These are phyloP conservation scores for Oostethus manadensis DNA, from an alignment of 2,113 vertebrate species.

Conservation along the genomic window DNA sequence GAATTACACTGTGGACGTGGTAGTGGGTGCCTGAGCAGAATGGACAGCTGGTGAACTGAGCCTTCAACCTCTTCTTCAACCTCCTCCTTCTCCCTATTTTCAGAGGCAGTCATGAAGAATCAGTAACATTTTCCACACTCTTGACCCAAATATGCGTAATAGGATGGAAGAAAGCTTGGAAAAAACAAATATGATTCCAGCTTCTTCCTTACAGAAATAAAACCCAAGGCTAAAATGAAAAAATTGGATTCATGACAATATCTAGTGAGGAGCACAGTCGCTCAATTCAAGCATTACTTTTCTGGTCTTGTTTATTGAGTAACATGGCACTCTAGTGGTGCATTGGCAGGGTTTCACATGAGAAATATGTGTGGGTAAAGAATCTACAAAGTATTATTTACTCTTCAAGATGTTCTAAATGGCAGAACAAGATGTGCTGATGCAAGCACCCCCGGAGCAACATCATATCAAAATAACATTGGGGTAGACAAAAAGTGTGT, in stretches of 20 bases:
- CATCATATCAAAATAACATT: neutral
- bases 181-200: conserved; percentile 15
- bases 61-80: neutral
- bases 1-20: too few species aligned
- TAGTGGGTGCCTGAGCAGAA: neutral
- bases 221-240: neutral
- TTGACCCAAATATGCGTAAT: conserved; percentile 14
- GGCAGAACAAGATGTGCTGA: conserved; percentile 1
- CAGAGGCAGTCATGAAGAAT: neutral
- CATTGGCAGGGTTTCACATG: conserved; percentile 28
- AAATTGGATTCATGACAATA: neutral
- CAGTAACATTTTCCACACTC: conserved; percentile 18
- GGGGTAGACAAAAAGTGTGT: too few species aligned
- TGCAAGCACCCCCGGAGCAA: too few species aligned
- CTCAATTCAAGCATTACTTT: neutral
- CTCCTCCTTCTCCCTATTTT: neutral
- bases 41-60: neutral
- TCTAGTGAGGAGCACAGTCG: neutral
- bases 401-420: conserved; percentile 17
- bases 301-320: conserved; percentile 2
- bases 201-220: neutral
- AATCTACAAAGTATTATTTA: conserved; percentile 2
- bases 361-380: conserved; percentile 25
- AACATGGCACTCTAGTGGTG: conserved; percentile 1
- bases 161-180: neutral